Conservation (phyloP, 2,113 vertebrate species). For the Oryzias woworae region DNA sequence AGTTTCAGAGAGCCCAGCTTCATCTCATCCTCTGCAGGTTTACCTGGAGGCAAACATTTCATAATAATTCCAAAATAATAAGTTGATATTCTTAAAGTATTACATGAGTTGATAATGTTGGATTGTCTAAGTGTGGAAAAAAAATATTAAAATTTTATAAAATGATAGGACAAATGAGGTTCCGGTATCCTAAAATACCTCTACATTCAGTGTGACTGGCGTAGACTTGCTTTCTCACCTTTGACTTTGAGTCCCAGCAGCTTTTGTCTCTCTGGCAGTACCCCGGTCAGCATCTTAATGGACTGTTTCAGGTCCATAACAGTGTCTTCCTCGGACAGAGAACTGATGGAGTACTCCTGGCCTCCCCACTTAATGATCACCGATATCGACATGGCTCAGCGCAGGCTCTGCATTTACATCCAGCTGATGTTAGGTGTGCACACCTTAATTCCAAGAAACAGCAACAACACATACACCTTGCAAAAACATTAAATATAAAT, state of each 20-base stretch:
- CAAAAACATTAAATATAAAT: background rate
- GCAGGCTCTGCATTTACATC: slow-evolving; percentile 40
- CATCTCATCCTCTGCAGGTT: slow-evolving; percentile 93
- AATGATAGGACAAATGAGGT: no score
- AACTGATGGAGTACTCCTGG: slow-evolving; percentile 95
- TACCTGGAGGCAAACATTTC: slow-evolving; percentile 75
- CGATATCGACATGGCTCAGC: slow-evolving; percentile 88
- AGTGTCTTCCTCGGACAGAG: slow-evolving; percentile 95
- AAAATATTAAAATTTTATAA: no score
- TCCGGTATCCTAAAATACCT: no score
- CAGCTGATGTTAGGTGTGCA: slow-evolving; percentile 25
- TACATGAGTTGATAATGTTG: no score
- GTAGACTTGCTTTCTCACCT: slow-evolving; percentile 75
- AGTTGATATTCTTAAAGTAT: no score
- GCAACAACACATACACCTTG: slow-evolving; percentile 22
- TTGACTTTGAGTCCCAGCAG: slow-evolving; percentile 96
- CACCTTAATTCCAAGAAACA: slow-evolving; percentile 16
- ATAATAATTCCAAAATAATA: no score
- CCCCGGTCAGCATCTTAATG: slow-evolving; percentile 94
- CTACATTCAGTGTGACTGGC: background rate
- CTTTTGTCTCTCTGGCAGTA: slow-evolving; percentile 95
- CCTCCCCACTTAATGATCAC: slow-evolving; percentile 99
- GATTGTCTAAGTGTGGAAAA: no score
- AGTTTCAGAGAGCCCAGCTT: slow-evolving; percentile 95
- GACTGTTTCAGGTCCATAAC: slow-evolving; percentile 96